Conservation (phyloP, 2,888 invertebrate genomes). For the Megamerina dolium region DNA sequence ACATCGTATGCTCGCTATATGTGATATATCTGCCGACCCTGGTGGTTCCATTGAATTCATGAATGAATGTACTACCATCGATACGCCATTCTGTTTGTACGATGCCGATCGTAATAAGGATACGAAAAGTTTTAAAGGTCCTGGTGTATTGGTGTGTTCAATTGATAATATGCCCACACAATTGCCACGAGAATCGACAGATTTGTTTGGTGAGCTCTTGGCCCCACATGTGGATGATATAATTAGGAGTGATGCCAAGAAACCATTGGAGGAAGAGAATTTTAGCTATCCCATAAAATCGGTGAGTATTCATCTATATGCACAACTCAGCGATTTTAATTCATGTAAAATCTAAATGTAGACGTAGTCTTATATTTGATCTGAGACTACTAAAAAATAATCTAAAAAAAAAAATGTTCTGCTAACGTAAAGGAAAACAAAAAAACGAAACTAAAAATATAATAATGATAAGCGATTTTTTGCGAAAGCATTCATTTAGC, state of each 20-base stretch:
- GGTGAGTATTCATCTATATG: constrained; percentile 31
- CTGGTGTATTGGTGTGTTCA: constrained; percentile 97
- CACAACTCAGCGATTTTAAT: no score
- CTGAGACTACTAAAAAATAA: no score
- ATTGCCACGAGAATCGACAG: constrained; percentile 92
- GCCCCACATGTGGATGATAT: constrained; percentile 86
- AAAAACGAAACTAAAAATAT: no score
- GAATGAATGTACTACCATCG: constrained; percentile 99
- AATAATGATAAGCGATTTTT: no score
- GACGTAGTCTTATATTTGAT: background rate
- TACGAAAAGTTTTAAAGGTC: constrained; percentile 91
- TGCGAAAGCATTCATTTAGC: no score
- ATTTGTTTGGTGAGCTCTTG: constrained; percentile 92
- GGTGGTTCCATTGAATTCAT: constrained; percentile 98
- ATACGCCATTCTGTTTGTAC: constrained; percentile 98
- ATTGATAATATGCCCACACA: constrained; percentile 99
- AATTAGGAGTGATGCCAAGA: constrained; percentile 73
- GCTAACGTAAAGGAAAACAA: no score
- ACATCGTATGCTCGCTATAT: constrained; percentile 88
- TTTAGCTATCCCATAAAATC: constrained; percentile 52
- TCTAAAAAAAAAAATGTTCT: no score
- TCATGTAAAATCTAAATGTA: no score
- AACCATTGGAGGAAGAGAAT: constrained; percentile 69
- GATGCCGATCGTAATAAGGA: constrained; percentile 98
- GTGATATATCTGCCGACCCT: constrained; percentile 98